Percentiles rank a stretch among this genome's conserved stretches.
Conservation (phyloP, 2,797 vertebrate genomes). For the Phyllotis vaccarum region DNA sequence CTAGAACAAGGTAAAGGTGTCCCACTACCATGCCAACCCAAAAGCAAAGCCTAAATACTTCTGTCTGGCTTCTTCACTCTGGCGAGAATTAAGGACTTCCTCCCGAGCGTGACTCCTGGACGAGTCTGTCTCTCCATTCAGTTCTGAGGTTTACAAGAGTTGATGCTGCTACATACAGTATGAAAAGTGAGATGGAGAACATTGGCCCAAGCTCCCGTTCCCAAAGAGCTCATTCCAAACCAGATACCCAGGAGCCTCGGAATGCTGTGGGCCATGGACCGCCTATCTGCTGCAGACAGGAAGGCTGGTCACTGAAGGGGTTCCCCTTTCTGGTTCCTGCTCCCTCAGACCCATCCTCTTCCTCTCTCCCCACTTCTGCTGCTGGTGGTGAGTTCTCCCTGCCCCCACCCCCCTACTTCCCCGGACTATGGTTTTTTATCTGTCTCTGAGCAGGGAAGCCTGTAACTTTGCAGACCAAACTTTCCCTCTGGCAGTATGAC, state of each 20-base stretch:
- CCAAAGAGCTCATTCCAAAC: background rate
- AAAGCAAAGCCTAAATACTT: background rate
- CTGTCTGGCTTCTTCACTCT: background rate
- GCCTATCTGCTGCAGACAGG: background rate
- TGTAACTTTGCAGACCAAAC: constrained; percentile 32
- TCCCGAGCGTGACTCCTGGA: background rate
- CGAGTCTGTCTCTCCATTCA: background rate
- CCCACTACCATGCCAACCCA: background rate
- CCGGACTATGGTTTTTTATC: background rate
- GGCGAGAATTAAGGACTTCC: background rate
- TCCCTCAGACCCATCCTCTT: background rate
- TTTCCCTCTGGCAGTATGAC: constrained; percentile 5
- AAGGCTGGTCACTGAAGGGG: background rate
- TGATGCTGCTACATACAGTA: background rate
- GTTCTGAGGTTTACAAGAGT: background rate
- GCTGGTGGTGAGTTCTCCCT: background rate
- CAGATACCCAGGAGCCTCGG: background rate
- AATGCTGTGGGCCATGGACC: background rate
- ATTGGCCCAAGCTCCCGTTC: background rate
- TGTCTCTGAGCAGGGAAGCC: constrained; percentile 41
- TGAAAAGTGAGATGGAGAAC: background rate
- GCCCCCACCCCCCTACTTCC: background rate
- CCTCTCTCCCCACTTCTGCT: background rate
- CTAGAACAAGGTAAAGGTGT: background rate
- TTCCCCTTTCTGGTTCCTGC: constrained; percentile 41